Evolutionary conservation across 2,113 vertebrate species (phyloP).

Genomic region (Microtus pennsylvanicus): DNA sequence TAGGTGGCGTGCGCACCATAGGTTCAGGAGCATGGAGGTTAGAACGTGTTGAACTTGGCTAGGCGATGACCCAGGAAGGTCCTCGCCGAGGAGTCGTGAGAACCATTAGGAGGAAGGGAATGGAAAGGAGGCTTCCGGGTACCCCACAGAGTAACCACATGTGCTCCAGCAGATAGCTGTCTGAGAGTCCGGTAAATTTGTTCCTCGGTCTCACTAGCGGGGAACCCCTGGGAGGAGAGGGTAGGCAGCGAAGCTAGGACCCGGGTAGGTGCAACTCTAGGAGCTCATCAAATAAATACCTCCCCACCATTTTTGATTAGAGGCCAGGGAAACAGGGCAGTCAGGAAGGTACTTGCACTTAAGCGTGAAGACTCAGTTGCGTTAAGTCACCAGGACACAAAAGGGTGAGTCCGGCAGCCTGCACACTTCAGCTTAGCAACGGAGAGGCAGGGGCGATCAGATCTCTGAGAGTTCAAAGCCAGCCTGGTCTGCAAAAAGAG

Average conservation of each 20-base stretch:
- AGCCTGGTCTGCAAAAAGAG: not conserved
- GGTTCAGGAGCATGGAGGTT: not conserved
- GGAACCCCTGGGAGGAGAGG: rapidly evolving
- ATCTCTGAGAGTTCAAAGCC: not conserved
- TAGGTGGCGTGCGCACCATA: too few relatives aligned
- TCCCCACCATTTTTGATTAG: not conserved
- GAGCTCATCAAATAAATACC: not conserved
- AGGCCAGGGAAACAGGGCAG: not conserved
- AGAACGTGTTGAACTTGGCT: not conserved
- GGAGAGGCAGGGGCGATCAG: not conserved
- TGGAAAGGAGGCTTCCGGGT: not conserved
- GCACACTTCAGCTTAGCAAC: too few relatives aligned
- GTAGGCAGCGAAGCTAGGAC: not conserved
- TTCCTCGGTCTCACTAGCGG: not conserved
- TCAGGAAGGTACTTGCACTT: not conserved
- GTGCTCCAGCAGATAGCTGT: not conserved
- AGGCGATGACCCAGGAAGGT: not conserved
- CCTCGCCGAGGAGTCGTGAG: not conserved
- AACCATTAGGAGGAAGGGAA: not conserved
- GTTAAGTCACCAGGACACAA: not conserved
- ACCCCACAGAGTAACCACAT: not conserved
- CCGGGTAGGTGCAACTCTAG: not conserved
- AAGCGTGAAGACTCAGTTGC: not conserved
- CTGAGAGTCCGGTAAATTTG: too few relatives aligned
- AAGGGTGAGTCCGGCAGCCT: not conserved